phyloP scores from a whole-genome alignment of 1,140 invertebrate species.

The Anagrus nilaparvatae region DNA sequence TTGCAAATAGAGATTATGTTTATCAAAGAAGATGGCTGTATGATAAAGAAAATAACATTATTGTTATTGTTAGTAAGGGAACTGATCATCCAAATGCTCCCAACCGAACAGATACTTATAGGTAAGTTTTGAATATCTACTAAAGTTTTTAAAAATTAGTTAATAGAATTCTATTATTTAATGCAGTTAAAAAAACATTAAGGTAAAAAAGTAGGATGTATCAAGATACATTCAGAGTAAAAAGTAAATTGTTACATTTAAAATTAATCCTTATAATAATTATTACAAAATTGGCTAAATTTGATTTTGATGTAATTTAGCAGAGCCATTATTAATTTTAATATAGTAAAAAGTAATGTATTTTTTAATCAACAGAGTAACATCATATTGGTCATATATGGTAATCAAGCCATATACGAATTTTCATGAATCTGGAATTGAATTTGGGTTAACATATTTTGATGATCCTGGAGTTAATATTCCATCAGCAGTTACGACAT shows the following conservation, averaged over 20 bases:
- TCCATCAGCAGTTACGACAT: constrained; percentile 52
- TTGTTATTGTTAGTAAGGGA: constrained; percentile 52
- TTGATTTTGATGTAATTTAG: too few relatives aligned
- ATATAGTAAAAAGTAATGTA: background rate
- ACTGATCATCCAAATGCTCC: constrained; percentile 53
- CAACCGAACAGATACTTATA: constrained; percentile 44
- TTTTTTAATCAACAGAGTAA: constrained; percentile 50
- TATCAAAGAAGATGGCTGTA: constrained; percentile 63
- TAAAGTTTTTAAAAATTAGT: too few relatives aligned
- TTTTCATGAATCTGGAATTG: constrained; percentile 59
- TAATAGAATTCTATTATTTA: too few relatives aligned
- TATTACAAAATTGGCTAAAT: background rate
- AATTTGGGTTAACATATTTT: constrained; percentile 79
- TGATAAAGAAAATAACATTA: constrained; percentile 43
- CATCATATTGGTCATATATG: constrained; percentile 79
- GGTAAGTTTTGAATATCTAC: too few relatives aligned
- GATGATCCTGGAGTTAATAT: constrained; percentile 73
- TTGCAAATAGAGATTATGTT: constrained; percentile 79
- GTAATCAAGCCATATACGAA: constrained; percentile 62
- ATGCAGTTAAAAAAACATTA: too few relatives aligned
- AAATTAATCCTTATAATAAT: too few relatives aligned
- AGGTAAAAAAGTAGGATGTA: too few relatives aligned
- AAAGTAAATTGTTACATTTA: too few relatives aligned
- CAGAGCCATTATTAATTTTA: background rate
- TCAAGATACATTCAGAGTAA: too few relatives aligned